A percentile compares a stretch with the other conserved stretches of the same genome.
Evolutionary conservation across 1,140 invertebrate genomes (phyloP).

Genomic region (Drosophila melanogaster): DNA sequence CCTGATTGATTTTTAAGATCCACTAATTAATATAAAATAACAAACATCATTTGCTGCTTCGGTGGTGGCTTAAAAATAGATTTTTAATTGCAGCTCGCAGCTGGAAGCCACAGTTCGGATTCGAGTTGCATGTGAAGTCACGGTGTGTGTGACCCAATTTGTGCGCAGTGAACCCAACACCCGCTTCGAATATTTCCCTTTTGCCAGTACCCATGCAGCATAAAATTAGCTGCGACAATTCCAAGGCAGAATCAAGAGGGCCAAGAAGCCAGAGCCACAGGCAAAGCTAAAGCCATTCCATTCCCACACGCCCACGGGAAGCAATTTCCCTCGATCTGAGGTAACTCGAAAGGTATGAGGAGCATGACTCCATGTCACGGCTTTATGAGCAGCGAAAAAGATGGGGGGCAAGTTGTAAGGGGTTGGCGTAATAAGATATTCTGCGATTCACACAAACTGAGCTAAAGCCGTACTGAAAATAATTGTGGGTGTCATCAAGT

Average conservation of each 20-base stretch:
- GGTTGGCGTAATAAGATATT: constrained; percentile 39
- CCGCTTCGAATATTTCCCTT: neutral
- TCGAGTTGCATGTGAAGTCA: constrained; percentile 55
- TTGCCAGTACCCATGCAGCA: constrained; percentile 23
- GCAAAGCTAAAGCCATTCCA: neutral
- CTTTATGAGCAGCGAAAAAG: constrained; percentile 36
- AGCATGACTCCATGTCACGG: constrained; percentile 55
- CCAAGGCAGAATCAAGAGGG: constrained; percentile 31
- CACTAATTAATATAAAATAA: constrained; percentile 70
- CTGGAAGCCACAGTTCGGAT: neutral
- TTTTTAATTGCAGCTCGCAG: constrained; percentile 48
- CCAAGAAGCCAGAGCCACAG: constrained; percentile 5
- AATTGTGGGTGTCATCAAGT: constrained; percentile 26
- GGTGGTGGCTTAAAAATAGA: constrained; percentile 25
- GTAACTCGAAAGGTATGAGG: constrained; percentile 34
- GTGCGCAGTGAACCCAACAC: constrained; percentile 71
- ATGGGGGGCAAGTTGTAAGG: constrained; percentile 8
- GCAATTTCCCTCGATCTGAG: constrained; percentile 40
- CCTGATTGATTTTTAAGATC: constrained; percentile 71
- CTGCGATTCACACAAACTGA: constrained; percentile 28
- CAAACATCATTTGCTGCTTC: constrained; percentile 21
- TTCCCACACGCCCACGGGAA: constrained; percentile 70
- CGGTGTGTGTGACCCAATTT: constrained; percentile 69
- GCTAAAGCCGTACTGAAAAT: constrained; percentile 8
- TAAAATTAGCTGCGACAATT: constrained; percentile 72